Evolutionary conservation across 2,888 invertebrate species (phyloP).

Genomic region (Escarpia spicata): DNA sequence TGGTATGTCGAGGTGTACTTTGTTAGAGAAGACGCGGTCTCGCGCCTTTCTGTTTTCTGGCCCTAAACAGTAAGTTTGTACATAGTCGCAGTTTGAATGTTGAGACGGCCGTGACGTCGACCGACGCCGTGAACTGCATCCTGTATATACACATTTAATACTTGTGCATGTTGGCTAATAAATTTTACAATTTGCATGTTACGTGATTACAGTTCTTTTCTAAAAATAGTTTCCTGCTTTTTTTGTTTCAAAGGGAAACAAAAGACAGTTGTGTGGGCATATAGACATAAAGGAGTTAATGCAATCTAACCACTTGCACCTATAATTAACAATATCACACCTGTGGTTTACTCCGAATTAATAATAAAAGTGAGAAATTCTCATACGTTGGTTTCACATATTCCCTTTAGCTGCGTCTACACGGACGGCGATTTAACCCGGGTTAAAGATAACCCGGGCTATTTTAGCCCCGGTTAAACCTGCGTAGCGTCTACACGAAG

Average conservation of each 20-base stretch:
- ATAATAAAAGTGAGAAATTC: too few species aligned
- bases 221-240: not conserved
- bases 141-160: not conserved
- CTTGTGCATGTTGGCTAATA: not conserved
- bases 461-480: too few species aligned
- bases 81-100: constrained; percentile 13
- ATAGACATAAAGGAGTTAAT: not conserved
- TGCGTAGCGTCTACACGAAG: too few species aligned
- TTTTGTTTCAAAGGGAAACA: too few species aligned
- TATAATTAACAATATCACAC: too few species aligned
- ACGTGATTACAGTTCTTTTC: not conserved
- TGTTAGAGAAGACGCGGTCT: not conserved
- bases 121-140: not conserved
- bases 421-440: too few species aligned
- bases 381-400: too few species aligned
- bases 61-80: not conserved
- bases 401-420: too few species aligned
- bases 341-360: too few species aligned
- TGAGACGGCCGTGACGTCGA: not conserved
- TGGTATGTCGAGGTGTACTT: not conserved
- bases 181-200: constrained; percentile 11
- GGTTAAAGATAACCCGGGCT: too few species aligned
- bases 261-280: not conserved
- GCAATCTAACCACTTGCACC: too few species aligned
- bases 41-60: too few species aligned